phyloP scores from a whole-genome alignment of 1,140 invertebrate species.

The Aphelinus atriplicis region DNA sequence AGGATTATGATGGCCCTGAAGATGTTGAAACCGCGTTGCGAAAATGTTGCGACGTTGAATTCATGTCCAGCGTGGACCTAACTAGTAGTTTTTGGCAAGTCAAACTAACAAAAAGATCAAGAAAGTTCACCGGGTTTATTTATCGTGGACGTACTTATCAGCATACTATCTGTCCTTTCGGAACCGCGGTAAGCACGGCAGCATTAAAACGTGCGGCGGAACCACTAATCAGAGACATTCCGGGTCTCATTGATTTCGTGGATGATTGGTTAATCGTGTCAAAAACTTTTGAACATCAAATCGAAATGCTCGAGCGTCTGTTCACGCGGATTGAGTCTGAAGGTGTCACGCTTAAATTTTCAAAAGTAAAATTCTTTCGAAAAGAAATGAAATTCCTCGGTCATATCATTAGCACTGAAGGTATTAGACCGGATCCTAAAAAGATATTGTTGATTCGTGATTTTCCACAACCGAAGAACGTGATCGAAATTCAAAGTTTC shows the following conservation, averaged over 20 bases:
- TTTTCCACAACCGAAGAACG: slow-evolving; percentile 49
- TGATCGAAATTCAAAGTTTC: slow-evolving; percentile 57
- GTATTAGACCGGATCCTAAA: slow-evolving; percentile 46
- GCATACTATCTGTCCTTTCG: no score
- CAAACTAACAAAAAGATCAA: no score
- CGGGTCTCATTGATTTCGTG: slow-evolving; percentile 27
- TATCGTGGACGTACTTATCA: no score
- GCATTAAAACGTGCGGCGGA: no score
- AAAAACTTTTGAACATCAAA: slow-evolving; percentile 37
- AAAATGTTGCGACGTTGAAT: no score
- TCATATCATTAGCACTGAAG: slow-evolving; percentile 51
- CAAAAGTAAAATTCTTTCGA: slow-evolving; percentile 47
- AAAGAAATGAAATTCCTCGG: slow-evolving; percentile 58
- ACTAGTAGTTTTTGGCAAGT: no score
- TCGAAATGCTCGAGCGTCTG: slow-evolving; percentile 39
- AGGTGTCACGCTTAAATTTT: slow-evolving; percentile 46
- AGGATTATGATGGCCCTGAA: no score
- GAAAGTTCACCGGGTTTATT: no score
- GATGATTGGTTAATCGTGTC: slow-evolving; percentile 46
- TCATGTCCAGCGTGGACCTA: no score
- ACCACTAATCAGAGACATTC: no score
- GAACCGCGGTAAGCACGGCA: no score
- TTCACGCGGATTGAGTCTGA: not conserved
- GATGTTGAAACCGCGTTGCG: no score
- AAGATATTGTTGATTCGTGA: slow-evolving; percentile 47